phyloP scores from a whole-genome alignment of 1,140 invertebrate genomes.

The Drosophila cardini region DNA sequence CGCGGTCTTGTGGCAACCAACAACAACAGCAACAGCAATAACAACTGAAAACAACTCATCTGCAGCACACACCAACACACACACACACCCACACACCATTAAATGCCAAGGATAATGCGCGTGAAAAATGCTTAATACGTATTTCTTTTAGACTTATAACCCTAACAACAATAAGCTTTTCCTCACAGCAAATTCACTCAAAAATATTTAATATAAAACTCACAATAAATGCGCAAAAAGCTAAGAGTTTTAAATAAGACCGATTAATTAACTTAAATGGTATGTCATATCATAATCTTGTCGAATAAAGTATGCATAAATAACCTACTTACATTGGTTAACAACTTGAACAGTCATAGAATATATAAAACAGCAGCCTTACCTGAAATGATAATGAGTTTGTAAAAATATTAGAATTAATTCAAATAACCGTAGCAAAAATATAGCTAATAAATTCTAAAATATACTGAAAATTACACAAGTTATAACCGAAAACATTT shows the following conservation, averaged over 20 bases:
- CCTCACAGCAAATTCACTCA: constrained; percentile 15
- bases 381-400: constrained; percentile 3
- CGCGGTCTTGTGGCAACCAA: constrained; percentile 55
- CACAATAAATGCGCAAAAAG: constrained; percentile 5
- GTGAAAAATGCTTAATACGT: constrained; percentile 41
- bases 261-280: not conserved
- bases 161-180: constrained; percentile 24
- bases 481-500: too few relatives aligned
- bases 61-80: not conserved
- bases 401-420: too few relatives aligned
- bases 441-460: too few relatives aligned
- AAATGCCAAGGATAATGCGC: constrained; percentile 75
- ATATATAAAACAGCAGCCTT: not conserved
- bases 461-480: too few relatives aligned
- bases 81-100: constrained; percentile 40
- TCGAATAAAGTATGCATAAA: not conserved
- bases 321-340: too few relatives aligned
- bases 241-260: constrained; percentile 3
- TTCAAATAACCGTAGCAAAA: too few relatives aligned
- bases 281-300: not conserved
- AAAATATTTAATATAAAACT: constrained; percentile 13
- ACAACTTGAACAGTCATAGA: too few relatives aligned
- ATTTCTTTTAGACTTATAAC: constrained; percentile 17
- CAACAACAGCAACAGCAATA: constrained; percentile 36
- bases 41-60: constrained; percentile 2